These are phyloP conservation scores for Patiria miniata DNA, from an alignment of 35 echinoderm and acorn worm species.

Conservation along the genomic window DNA sequence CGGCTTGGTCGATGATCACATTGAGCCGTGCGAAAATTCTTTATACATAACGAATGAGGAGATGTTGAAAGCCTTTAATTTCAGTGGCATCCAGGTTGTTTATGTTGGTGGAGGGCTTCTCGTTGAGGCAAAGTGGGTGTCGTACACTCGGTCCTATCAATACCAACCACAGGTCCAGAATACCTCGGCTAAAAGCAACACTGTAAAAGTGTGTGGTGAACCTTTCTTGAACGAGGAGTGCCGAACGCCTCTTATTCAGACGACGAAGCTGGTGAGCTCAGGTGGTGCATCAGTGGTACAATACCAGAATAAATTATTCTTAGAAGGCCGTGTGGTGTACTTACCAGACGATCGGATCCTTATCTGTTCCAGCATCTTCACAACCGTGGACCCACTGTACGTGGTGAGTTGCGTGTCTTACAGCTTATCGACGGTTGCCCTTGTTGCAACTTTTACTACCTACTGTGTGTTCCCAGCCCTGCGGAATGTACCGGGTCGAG, in stretches of 20 bases:
- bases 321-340: not conserved
- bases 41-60: not conserved
- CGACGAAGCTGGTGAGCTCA: not conserved
- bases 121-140: not conserved
- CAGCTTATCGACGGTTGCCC: slow-evolving; percentile 3
- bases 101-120: not conserved
- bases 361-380: not conserved
- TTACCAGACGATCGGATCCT: not conserved
- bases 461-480: slow-evolving; percentile 32
- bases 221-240: not conserved
- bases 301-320: not conserved
- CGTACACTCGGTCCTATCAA: not conserved
- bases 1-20: not conserved
- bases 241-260: not conserved
- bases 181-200: not conserved
- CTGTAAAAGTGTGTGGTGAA: not conserved
- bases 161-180: not conserved
- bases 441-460: slow-evolving; percentile 25
- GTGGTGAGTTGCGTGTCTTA: not conserved
- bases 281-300: not conserved
- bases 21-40: not conserved
- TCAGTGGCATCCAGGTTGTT: not conserved
- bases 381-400: not conserved
- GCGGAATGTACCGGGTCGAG: slow-evolving; percentile 44
- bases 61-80: not conserved